phyloP scores from a whole-genome alignment of 2,888 invertebrate genomes.

The Thereva unica region DNA sequence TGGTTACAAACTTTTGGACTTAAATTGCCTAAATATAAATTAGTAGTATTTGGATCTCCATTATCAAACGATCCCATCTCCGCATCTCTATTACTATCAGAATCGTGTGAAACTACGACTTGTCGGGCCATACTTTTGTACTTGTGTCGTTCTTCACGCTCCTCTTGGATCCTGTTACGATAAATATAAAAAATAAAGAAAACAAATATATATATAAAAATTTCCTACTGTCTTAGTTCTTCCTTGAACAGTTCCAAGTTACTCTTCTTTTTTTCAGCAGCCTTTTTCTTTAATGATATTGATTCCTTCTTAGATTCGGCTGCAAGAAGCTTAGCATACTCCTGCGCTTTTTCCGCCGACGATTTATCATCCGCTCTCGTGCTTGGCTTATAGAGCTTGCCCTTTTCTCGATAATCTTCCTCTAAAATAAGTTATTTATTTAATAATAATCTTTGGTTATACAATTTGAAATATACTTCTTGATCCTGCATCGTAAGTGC shows the following conservation, averaged over 20 bases:
- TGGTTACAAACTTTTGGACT: slow-evolving; percentile 80
- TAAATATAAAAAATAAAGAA: not conserved
- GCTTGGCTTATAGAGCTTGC: slow-evolving; percentile 90
- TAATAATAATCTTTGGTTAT: not conserved
- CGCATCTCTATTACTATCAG: slow-evolving; percentile 49
- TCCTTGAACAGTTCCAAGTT: slow-evolving; percentile 98
- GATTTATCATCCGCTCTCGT: slow-evolving; percentile 71
- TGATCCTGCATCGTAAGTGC: slow-evolving; percentile 93
- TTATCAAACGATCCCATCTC: slow-evolving; percentile 86
- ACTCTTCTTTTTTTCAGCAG: slow-evolving; percentile 88
- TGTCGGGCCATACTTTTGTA: slow-evolving; percentile 68
- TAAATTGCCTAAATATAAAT: slow-evolving; percentile 95
- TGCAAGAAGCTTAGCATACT: slow-evolving; percentile 67
- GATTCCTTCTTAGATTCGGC: slow-evolving; percentile 69
- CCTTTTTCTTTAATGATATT: slow-evolving; percentile 68
- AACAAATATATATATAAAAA: slow-evolving; percentile 14
- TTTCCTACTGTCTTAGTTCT: slow-evolving; percentile 85
- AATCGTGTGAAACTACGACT: slow-evolving; percentile 53
- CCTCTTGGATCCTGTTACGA: slow-evolving; percentile 90
- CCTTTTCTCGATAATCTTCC: slow-evolving; percentile 87
- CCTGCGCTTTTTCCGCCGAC: slow-evolving; percentile 70
- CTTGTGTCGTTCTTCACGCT: slow-evolving; percentile 92
- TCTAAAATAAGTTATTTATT: slow-evolving; percentile 59
- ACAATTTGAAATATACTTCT: slow-evolving; percentile 67
- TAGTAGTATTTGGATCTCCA: slow-evolving; percentile 97